Evolutionary conservation across 2,797 vertebrate genomes (phyloP).

Genomic region (Lithobates pipiens): DNA sequence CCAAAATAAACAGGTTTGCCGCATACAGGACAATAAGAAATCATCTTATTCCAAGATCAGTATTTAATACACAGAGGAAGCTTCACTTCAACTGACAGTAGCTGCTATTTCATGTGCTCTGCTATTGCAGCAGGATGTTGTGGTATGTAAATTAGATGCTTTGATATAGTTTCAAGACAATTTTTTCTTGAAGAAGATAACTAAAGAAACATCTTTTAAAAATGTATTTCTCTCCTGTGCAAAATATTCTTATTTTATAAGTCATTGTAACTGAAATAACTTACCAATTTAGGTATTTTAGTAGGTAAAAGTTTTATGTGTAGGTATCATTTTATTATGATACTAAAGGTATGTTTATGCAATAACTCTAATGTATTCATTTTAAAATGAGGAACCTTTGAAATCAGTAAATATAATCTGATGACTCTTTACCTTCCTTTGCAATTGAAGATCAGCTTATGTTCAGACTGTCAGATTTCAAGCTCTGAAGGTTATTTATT

Average conservation of each 20-base stretch:
- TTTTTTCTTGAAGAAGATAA: conserved; percentile 13
- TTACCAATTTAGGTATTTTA: background rate
- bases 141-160: conserved; percentile 70
- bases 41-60: conserved; percentile 70
- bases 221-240: background rate
- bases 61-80: background rate
- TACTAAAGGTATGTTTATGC: background rate
- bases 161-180: conserved; percentile 62
- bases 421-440: background rate
- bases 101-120: conserved; percentile 62
- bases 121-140: conserved; percentile 81
- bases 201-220: conserved; percentile 11
- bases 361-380: background rate
- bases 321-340: background rate
- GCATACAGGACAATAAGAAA: conserved; percentile 85
- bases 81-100: conserved; percentile 64
- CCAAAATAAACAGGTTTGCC: conserved; percentile 87
- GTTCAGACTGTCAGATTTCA: too few species aligned
- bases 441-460: background rate
- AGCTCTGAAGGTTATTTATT: too few species aligned
- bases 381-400: background rate
- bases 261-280: background rate
- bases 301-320: background rate
- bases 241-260: background rate
- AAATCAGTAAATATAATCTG: background rate